Evolutionary conservation across 2,888 invertebrate species (phyloP).

Genomic region (Alloplasta piceator): DNA sequence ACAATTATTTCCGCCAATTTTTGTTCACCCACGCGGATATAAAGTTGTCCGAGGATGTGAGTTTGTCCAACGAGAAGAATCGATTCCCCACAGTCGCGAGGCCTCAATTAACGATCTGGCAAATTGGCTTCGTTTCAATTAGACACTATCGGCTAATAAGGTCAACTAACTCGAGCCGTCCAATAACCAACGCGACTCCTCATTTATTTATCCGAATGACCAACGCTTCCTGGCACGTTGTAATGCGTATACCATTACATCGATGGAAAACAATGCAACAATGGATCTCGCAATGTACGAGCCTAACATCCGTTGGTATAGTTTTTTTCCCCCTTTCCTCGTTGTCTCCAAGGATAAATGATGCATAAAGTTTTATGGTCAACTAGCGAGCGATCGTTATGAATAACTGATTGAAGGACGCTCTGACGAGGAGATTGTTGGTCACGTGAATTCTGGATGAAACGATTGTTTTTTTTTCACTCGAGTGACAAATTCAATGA

Average conservation of each 20-base stretch:
- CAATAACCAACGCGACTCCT: conserved; percentile 33
- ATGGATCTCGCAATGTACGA: conserved; percentile 27
- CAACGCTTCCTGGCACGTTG: conserved; percentile 21
- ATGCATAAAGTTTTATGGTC: conserved; percentile 55
- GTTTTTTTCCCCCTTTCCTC: conserved; percentile 26
- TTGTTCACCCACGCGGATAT: conserved; percentile 49
- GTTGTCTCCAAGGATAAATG: conserved; percentile 54
- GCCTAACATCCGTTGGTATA: conserved; percentile 44
- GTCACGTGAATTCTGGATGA: conserved; percentile 1
- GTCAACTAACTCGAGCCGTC: conserved; percentile 65
- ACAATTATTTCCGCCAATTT: conserved; percentile 4
- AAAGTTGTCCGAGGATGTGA: conserved; percentile 43
- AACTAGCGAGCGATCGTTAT: conserved; percentile 63
- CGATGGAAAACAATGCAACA: conserved; percentile 51
- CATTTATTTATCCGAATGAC: conserved; percentile 47
- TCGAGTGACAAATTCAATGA: no score
- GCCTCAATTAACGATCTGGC: conserved; percentile 60
- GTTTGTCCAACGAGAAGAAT: conserved; percentile 69
- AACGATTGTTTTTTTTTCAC: neutral
- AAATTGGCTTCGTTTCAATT: conserved; percentile 67
- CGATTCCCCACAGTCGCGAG: conserved; percentile 64
- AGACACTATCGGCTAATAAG: conserved; percentile 67
- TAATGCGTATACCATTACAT: conserved; percentile 24
- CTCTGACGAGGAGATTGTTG: conserved; percentile 6
- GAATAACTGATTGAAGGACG: conserved; percentile 65